phyloP scores from a whole-genome alignment of 2,888 invertebrate genomes.

The Meganola albula region DNA sequence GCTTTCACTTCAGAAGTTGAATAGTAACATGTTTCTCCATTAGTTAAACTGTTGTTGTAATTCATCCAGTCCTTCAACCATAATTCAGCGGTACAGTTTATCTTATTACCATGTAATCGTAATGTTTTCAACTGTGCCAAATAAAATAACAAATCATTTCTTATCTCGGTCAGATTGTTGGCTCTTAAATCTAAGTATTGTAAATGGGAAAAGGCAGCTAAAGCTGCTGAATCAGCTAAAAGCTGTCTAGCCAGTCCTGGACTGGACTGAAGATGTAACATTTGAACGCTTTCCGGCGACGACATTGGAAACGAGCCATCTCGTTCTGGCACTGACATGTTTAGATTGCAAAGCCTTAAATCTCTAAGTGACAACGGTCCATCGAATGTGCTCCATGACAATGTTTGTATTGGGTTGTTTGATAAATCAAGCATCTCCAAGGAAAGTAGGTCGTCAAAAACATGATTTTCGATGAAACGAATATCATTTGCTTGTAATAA shows the following conservation, averaged over 20 bases:
- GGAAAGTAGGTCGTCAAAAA: constrained; percentile 85
- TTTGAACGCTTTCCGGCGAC: constrained; percentile 83
- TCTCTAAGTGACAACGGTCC: constrained; percentile 81
- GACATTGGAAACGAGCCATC: constrained; percentile 83
- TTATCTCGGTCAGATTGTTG: constrained; percentile 73
- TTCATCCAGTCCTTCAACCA: constrained; percentile 84
- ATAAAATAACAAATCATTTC: constrained; percentile 82
- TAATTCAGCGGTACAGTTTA: constrained; percentile 82
- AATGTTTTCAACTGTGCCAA: constrained; percentile 83
- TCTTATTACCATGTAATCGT: constrained; percentile 82
- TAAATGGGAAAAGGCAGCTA: constrained; percentile 83
- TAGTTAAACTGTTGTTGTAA: constrained; percentile 59
- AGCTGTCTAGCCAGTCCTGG: constrained; percentile 83
- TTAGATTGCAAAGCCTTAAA: constrained; percentile 83
- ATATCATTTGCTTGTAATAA: constrained; percentile 88
- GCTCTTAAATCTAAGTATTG: constrained; percentile 84
- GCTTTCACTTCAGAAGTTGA: constrained; percentile 62
- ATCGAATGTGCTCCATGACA: constrained; percentile 82
- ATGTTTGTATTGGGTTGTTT: constrained; percentile 83
- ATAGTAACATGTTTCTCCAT: constrained; percentile 64
- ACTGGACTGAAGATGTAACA: constrained; percentile 86
- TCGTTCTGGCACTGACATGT: constrained; percentile 74
- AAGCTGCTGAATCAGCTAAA: constrained; percentile 83
- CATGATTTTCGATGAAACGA: constrained; percentile 82
- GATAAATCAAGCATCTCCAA: constrained; percentile 90